A percentile compares a stretch with the other conserved stretches of the same genome.
These are phyloP conservation scores for Gallinago undulata DNA, from an alignment of 2,113 vertebrate species.

Conservation along the genomic window DNA sequence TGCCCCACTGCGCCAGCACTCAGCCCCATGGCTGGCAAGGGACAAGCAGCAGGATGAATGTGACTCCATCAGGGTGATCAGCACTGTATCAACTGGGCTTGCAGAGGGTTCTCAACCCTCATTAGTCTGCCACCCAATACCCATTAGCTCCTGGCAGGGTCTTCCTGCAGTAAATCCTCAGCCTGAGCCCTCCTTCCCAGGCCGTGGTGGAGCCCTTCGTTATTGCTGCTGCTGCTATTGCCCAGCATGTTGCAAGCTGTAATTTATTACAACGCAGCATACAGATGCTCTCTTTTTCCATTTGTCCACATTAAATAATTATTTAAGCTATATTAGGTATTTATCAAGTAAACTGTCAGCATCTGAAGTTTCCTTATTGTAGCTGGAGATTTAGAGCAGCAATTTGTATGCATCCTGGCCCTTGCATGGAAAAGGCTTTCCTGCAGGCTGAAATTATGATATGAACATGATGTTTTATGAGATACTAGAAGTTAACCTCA, in stretches of 20 bases:
- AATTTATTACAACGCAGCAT: slow-evolving; percentile 29
- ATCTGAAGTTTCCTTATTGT: slow-evolving; percentile 64
- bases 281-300: slow-evolving; percentile 25
- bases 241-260: background rate
- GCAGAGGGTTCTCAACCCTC: background rate
- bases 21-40: accelerated
- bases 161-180: background rate
- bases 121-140: background rate
- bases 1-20: background rate
- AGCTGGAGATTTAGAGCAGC: slow-evolving; percentile 60
- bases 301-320: slow-evolving; percentile 71
- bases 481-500: slow-evolving; percentile 38
- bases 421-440: slow-evolving; percentile 26
- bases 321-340: slow-evolving; percentile 73
- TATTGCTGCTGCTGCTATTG: background rate
- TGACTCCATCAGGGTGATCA: background rate
- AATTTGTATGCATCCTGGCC: slow-evolving; percentile 53
- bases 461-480: slow-evolving; percentile 55
- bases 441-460: slow-evolving; percentile 62
- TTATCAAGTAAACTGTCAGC: slow-evolving; percentile 69
- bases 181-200: background rate
- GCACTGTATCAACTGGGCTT: background rate
- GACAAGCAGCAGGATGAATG: background rate
- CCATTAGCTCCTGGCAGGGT: background rate
- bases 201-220: background rate